Evolutionary conservation across 2,113 vertebrate genomes (phyloP), one percentile per base, ranked within the genome.

Genomic region (Oreochromis aureus): DNA sequence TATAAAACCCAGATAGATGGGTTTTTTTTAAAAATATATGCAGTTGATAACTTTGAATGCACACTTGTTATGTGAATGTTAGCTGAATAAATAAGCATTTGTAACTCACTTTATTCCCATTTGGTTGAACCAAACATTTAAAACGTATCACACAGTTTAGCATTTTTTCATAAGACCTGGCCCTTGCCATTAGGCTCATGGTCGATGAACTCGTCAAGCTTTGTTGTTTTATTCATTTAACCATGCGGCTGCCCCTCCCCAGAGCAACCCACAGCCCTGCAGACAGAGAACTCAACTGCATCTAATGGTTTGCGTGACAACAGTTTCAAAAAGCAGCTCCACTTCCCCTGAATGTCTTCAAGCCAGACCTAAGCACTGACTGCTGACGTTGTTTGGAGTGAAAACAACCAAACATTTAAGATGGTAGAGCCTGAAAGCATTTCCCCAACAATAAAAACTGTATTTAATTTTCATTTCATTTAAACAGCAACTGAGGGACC

Each of bases 231-330:
- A 10, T 93, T 89, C 79, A 80, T 24, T 86, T 79, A 32, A 32
- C 76, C 13, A n/a, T 24, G 80, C 82, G 36, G 81, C 76, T 56
- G 89, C 88, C 84, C 59, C 93, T 55, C 81, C 88, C 91, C 11
- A 69, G 10, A 10, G 76, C 48, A 2, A 36, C 61, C 51, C 63
- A 30, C 53, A 58, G 30, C 80, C n/a, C 80, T 61, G 80, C 73
- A 76, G 59, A 76, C 24, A 1, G 24, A 32, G 73, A 73, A 56
- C 5, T 73, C 6, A 2, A 41, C 85, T n/a, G 55, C 89, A 86
- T 81, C 86, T 81, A 73, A 76, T 19, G 54, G 73, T 32, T 51
- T 66, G 88, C 89, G 66, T 92, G 90, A 53, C 87, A 89, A 89
- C 54, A 5, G 32, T 79, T 86, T 83, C 81, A 91, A 15, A 56